Evolutionary conservation across 2,113 vertebrate species (phyloP).

Genomic region (Bostrychus sinensis): DNA sequence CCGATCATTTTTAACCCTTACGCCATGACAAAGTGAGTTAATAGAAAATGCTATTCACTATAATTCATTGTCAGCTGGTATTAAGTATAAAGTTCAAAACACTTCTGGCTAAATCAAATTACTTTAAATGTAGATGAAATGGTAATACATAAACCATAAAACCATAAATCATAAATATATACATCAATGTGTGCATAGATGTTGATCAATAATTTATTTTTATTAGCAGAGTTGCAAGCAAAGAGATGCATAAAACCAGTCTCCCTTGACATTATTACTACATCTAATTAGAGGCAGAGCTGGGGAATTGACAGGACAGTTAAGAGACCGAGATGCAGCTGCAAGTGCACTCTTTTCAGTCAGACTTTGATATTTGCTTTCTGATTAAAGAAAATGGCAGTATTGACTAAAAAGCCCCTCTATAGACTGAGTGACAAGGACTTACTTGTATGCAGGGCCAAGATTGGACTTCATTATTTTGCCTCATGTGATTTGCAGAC

Average conservation of each 20-base stretch:
- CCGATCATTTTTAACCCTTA: not conserved
- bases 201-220: slow-evolving; percentile 6
- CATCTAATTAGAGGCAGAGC: not conserved
- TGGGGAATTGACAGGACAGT: slow-evolving; percentile 10
- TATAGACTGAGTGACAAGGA: slow-evolving; percentile 25
- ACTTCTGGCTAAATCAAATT: not conserved
- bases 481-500: slow-evolving; percentile 16
- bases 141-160: not conserved
- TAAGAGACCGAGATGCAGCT: slow-evolving; percentile 1
- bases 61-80: not conserved
- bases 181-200: not conserved
- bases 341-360: not conserved
- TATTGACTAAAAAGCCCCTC: slow-evolving; percentile 6
- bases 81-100: slow-evolving; percentile 11
- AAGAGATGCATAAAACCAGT: not conserved
- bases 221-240: not conserved
- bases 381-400: slow-evolving; percentile 36
- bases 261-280: slow-evolving; percentile 12
- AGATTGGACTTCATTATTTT: not conserved
- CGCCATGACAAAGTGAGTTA: not conserved
- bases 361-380: slow-evolving; percentile 18
- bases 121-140: slow-evolving; percentile 14
- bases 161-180: not conserved
- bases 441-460: not conserved
- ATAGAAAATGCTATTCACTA: not conserved